phyloP scores from a whole-genome alignment of 2,888 invertebrate species.

The Drosophila ustulata region DNA sequence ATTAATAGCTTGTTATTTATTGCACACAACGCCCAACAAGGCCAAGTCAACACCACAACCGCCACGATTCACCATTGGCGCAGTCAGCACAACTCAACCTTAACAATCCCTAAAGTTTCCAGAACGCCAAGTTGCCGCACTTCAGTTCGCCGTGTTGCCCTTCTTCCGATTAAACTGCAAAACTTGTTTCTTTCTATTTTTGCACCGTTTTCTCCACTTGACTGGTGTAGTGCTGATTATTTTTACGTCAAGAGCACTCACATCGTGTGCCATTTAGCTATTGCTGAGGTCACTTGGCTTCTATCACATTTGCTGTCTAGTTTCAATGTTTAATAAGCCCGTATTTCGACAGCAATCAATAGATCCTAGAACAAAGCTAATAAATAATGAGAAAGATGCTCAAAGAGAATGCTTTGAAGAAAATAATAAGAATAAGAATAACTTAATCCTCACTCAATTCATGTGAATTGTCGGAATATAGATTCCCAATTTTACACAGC shows the following conservation, averaged over 20 bases:
- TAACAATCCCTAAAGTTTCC: constrained; percentile 32
- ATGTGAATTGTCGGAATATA: too few species aligned
- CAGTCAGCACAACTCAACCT: not conserved
- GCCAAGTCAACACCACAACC: constrained; percentile 58
- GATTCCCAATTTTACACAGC: too few species aligned
- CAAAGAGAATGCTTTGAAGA: too few species aligned
- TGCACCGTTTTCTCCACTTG: constrained; percentile 16
- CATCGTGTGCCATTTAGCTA: not conserved
- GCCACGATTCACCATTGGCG: not conserved
- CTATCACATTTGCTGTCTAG: not conserved
- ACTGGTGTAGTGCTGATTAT: constrained; percentile 37
- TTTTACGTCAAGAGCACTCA: constrained; percentile 42
- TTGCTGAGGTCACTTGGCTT: constrained; percentile 34
- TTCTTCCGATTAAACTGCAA: constrained; percentile 18
- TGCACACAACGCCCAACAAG: constrained; percentile 64
- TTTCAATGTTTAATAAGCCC: not conserved
- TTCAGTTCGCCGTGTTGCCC: constrained; percentile 35
- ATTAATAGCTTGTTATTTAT: constrained; percentile 78
- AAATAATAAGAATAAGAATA: too few species aligned
- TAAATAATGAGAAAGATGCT: not conserved
- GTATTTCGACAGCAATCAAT: not conserved
- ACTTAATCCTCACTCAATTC: too few species aligned
- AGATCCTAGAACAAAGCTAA: not conserved
- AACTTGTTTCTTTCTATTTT: constrained; percentile 61
- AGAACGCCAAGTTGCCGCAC: constrained; percentile 52